Base-by-base conservation (phyloP, 2,113 vertebrate genomes). In the Nesogale talazaci region DNA sequence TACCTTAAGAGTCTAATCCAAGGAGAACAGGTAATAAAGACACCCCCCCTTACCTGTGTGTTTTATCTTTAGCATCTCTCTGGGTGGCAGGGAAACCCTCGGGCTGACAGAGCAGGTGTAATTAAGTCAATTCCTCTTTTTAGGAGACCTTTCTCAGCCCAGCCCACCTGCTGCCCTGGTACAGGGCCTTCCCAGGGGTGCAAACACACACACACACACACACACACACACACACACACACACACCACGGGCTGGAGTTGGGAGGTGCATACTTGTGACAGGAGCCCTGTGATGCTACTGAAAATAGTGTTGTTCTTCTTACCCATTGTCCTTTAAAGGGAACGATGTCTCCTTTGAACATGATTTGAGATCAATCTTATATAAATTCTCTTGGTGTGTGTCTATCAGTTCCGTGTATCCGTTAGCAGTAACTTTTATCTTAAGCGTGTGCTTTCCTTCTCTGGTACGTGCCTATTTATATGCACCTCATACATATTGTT, bases 81-180 rank as follows among this genome's bases (percentile, higher is more conserved):
- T 82, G 69, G 25, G 77, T 61, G 14, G 63, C 65, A 2, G 70
- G 57, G 78, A 78, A 83, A 65, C 7, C n/a, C 25, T 6, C n/a
- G 23, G 72, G 25, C 67, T 42, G 23, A 81, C 57, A 25, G 6
- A 27, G 10, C 31, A 75, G 69, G 2, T 42, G 40, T 15, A 40
- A 74, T 57, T 57, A 57, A 75, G 56, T 27, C 34, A 65, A 27
- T 74, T 46, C 25, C 67, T 38, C 72, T 78, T 86, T 90, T 17
- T 57, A 29, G 20, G 94, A 74, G 89, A 89, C 69, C 56, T 77
- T 87, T 63, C 86, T 42, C 87, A 92, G 89, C 84, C 95, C 89
- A 40, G 63, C 65, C 69, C 75, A 70, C 76, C 82, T 69, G 61
- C 89, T 61, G 6, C 59, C 22, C 12, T 61, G 46, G 9, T 67